Conservation (phyloP, 2,113 vertebrate genomes). For the Micromys minutus region DNA sequence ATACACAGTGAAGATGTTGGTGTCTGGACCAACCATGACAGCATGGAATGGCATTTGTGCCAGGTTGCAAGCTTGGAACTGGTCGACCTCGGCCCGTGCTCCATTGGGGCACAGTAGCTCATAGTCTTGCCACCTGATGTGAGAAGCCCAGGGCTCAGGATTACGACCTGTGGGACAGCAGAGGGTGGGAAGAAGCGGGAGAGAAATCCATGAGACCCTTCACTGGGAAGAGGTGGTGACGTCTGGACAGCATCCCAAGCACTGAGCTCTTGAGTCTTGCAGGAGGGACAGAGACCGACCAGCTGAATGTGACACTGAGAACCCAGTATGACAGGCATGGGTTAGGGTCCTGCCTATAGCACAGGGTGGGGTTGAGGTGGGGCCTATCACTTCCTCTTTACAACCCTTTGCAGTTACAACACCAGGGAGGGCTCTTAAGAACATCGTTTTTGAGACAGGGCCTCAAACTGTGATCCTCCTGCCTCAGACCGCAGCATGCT, state of each 20-base stretch:
- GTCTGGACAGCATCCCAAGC: background rate
- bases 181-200: background rate
- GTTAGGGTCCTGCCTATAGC: background rate
- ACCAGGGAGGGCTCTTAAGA: background rate
- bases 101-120: conserved; percentile 93
- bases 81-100: conserved; percentile 89
- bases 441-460: background rate
- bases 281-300: background rate
- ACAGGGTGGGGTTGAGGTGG: background rate
- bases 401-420: background rate
- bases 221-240: background rate
- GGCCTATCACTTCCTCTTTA: background rate
- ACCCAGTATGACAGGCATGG: background rate
- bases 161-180: conserved; percentile 86
- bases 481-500: background rate
- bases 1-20: conserved; percentile 88
- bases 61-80: conserved; percentile 91
- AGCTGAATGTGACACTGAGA: background rate
- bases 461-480: background rate
- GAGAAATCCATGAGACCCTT: background rate
- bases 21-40: conserved; percentile 92
- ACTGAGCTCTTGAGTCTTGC: background rate
- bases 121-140: conserved; percentile 88
- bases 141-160: conserved; percentile 86
- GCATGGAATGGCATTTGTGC: conserved; percentile 93